phyloP scores from a whole-genome alignment of 2,113 vertebrate species.

The Platichthys flesus region DNA sequence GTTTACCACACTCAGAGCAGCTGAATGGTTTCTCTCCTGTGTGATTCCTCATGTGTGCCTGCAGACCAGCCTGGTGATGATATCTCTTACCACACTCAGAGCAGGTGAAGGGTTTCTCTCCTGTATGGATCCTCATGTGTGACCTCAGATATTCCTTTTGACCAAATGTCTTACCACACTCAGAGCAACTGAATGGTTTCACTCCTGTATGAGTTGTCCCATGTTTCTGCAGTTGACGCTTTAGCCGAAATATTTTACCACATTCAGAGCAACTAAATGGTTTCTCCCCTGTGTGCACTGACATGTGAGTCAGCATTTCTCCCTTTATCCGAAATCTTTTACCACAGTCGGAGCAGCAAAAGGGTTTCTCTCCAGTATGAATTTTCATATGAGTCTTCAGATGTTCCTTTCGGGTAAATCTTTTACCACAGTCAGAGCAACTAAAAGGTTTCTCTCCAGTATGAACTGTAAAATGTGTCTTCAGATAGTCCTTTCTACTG shows the following conservation, averaged over 20 bases:
- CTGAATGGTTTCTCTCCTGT: constrained; percentile 26
- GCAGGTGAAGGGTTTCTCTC: neutral
- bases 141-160: neutral
- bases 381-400: neutral
- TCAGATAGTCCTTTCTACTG: neutral
- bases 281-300: neutral
- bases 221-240: neutral
- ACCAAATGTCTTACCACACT: constrained; percentile 43
- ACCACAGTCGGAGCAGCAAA: neutral
- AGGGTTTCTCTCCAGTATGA: neutral
- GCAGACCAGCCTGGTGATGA: constrained; percentile 6
- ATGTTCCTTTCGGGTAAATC: neutral
- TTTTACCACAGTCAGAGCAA: neutral
- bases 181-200: neutral
- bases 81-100: neutral
- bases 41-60: constrained; percentile 53
- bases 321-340: neutral
- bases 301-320: neutral
- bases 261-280: neutral
- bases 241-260: neutral
- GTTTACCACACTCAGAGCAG: constrained; percentile 37
- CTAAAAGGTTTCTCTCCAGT: neutral
- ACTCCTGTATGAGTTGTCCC: neutral
- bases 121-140: neutral
- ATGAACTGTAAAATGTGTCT: neutral